Conservation (phyloP, 2,797 vertebrate genomes). For the Gymnoscopelus braueri region DNA sequence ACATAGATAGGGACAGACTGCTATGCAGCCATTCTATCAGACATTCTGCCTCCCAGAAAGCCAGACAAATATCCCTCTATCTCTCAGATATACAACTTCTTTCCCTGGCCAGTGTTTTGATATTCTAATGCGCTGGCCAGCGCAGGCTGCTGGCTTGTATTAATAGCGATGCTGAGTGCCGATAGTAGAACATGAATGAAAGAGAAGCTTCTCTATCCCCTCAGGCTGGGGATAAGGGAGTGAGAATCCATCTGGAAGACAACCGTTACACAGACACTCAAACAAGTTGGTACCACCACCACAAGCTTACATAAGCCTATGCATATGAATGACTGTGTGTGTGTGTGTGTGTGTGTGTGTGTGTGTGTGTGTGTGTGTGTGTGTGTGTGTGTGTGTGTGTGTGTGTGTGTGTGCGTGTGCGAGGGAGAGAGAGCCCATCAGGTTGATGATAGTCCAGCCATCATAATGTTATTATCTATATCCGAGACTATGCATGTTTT, state of each 20-base stretch:
- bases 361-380: conserved; percentile 16
- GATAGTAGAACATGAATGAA: conserved; percentile 76
- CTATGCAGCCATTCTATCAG: conserved; percentile 36
- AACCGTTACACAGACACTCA: conserved; percentile 69
- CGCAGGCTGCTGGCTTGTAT: conserved; percentile 56
- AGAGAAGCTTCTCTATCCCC: conserved; percentile 61
- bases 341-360: conserved; percentile 18
- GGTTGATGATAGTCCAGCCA: too few relatives aligned
- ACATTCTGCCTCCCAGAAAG: conserved; percentile 29
- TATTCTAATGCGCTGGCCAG: conserved; percentile 66
- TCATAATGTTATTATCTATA: too few relatives aligned
- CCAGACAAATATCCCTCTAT: conserved; percentile 57
- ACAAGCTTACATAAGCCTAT: conserved; percentile 68
- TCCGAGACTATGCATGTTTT: too few relatives aligned
- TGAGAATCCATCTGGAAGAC: conserved; percentile 76
- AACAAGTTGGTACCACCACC: conserved; percentile 67
- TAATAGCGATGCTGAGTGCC: conserved; percentile 72
- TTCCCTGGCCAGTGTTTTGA: conserved; percentile 64
- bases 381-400: conserved; percentile 1
- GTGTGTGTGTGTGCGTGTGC: background rate
- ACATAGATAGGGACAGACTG: background rate
- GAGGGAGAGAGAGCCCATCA: conserved; percentile 11
- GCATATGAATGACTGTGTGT: conserved; percentile 67
- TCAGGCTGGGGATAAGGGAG: conserved; percentile 65
- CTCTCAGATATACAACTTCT: conserved; percentile 58